Evolutionary conservation across 1,140 invertebrate genomes (phyloP), one percentile per base, ranked within the genome.

Genomic region (Metopolophium dirhodum): DNA sequence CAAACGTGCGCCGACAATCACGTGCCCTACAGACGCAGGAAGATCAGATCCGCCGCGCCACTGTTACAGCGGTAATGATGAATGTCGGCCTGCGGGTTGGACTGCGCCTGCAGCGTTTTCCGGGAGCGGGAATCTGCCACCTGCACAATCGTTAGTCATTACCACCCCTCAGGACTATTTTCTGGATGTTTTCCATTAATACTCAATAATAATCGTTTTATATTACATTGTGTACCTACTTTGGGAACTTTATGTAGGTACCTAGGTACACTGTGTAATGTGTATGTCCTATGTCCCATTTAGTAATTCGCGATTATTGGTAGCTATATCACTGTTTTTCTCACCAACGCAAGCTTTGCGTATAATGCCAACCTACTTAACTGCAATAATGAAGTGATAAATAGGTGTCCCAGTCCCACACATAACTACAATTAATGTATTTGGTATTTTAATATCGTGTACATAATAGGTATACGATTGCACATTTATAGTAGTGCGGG

Each of bases 31-130:
- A 41, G 68, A 20, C 90, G 26, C 41, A 51, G 87, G n/a, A 89
- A 54, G 47, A 91, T 91, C 68, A 91, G 45, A 49, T 91, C 90
- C 0, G 90, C 90, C 30, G 68, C 90, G 20, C 90, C 90, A 11
- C 41, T 83, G 18, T 49, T 91, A 49, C 61, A 82, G 45, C 68
- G 90, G 90, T 91, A 91, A 90, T 20, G n/a, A 61, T 4, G 26
- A 61, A 68, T 68, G 61, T 23, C 22, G 20, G 7, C 23, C 54
- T 41, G 41, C 41, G 41, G 41, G 41, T 41, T 41, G 41, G 41
- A 41, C 41, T 41, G 41, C 41, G 7, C 23, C 54, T 7, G 23
- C 54, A 23, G 22, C 23, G 0, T 57, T 26, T 57, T 57, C 23
- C 22, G 54, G 7, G 57, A 61, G 26, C 57, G 57, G 23, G 57